A percentile compares a stretch with the other conserved stretches of the same genome.
Conservation (phyloP, 2,797 vertebrate genomes). For the Lemur catta region DNA sequence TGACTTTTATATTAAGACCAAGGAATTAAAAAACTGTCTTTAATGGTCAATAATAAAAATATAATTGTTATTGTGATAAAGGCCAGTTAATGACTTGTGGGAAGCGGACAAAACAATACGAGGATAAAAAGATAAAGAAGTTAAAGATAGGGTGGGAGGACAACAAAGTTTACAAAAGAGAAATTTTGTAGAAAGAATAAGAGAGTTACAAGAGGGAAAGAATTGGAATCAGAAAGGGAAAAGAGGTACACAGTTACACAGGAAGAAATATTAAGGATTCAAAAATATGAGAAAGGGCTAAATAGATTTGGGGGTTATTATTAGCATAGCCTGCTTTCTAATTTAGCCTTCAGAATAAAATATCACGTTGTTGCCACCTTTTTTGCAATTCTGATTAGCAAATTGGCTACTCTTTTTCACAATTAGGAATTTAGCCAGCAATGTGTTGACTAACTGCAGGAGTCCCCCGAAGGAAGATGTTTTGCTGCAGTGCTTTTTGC, state of each 20-base stretch:
- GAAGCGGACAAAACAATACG: neutral
- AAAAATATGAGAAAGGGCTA: neutral
- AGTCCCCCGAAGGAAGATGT: neutral
- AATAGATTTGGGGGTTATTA: neutral
- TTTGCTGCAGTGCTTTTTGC: neutral
- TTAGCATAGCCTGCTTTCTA: neutral
- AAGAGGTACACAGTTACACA: neutral
- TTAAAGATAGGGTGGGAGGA: neutral
- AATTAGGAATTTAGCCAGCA: neutral
- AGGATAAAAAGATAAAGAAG: neutral
- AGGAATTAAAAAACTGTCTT: neutral
- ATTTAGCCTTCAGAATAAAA: constrained; percentile 8
- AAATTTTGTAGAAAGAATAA: neutral
- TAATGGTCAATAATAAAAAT: neutral
- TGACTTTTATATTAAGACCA: neutral
- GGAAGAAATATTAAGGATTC: neutral
- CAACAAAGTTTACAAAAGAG: neutral
- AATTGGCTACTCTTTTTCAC: neutral
- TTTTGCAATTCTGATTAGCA: constrained; percentile 5
- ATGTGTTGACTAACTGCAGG: neutral
- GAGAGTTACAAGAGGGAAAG: neutral
- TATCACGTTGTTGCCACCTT: neutral
- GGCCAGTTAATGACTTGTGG: neutral
- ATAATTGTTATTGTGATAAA: neutral
- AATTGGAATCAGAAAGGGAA: neutral